Evolutionary conservation across 2,888 invertebrate genomes (phyloP).

Genomic region (Willowsia nigromaculata): DNA sequence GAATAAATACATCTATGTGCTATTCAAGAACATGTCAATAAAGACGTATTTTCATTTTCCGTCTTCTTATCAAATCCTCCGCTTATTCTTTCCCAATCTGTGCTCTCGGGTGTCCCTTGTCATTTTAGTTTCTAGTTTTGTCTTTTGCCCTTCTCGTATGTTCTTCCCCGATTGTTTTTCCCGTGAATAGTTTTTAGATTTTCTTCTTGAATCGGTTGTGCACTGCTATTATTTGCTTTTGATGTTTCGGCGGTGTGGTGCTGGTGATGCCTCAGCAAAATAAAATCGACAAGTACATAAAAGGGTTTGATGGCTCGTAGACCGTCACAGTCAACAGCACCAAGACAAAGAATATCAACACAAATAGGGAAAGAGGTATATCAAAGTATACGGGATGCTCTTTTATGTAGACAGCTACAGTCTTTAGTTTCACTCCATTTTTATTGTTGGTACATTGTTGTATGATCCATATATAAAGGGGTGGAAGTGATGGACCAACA

Average conservation of each 20-base stretch:
- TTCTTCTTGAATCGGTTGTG: neutral
- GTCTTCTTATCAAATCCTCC: conserved; percentile 14
- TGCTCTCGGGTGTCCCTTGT: neutral
- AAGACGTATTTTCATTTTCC: conserved; percentile 23
- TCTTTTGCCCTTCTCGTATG: neutral
- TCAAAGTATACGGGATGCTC: neutral
- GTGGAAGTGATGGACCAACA: conserved; percentile 30
- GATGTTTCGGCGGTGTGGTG: conserved; percentile 4
- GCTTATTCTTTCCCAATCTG: neutral
- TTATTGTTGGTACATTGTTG: neutral
- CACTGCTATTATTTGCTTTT: conserved; percentile 34
- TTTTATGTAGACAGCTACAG: neutral
- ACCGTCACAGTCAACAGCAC: conserved; percentile 23
- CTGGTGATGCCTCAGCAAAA: conserved; percentile 52
- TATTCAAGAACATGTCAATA: conserved; percentile 51
- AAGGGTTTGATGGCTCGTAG: conserved; percentile 57
- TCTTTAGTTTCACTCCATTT: neutral
- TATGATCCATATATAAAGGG: neutral
- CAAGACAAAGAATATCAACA: neutral
- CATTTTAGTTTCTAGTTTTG: conserved; percentile 14
- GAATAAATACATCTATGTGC: neutral
- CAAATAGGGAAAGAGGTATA: neutral
- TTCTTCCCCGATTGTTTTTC: neutral
- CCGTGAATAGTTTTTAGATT: neutral
- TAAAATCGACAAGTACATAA: conserved; percentile 59